These are phyloP conservation scores for Epicauta chinensis DNA, from an alignment of 1,140 invertebrate genomes.

Conservation along the genomic window DNA sequence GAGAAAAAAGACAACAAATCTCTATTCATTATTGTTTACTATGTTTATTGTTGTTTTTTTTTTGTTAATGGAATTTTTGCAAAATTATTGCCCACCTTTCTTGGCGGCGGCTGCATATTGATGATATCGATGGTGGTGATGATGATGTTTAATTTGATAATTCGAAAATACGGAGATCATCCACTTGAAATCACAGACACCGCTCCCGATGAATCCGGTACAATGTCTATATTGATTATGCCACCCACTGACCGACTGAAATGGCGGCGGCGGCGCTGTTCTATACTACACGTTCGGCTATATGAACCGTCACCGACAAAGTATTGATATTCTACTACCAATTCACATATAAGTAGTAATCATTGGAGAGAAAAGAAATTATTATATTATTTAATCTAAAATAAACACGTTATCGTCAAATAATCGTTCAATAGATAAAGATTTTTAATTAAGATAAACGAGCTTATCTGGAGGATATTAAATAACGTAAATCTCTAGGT, in stretches of 20 bases:
- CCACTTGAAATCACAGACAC: conserved; percentile 29
- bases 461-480: too few relatives aligned
- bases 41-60: conserved; percentile 2
- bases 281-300: neutral
- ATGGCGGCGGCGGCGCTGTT: conserved; percentile 20
- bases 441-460: too few relatives aligned
- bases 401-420: too few relatives aligned
- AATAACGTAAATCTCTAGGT: too few relatives aligned
- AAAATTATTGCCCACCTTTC: conserved; percentile 55
- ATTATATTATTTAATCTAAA: too few relatives aligned
- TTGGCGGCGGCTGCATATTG: conserved; percentile 67
- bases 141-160: conserved; percentile 14
- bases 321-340: conserved; percentile 13
- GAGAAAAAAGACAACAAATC: conserved; percentile 36
- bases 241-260: conserved; percentile 20
- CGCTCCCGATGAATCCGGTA: conserved; percentile 18
- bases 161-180: conserved; percentile 33
- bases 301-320: conserved; percentile 1
- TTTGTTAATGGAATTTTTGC: neutral
- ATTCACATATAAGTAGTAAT: too few relatives aligned
- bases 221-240: conserved; percentile 26
- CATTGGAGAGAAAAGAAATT: too few relatives aligned
- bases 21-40: neutral
- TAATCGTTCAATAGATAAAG: too few relatives aligned
- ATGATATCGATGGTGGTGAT: neutral